These are phyloP conservation scores for Zaprionus taronus DNA, from an alignment of 1,140 invertebrate genomes.

Conservation along the genomic window DNA sequence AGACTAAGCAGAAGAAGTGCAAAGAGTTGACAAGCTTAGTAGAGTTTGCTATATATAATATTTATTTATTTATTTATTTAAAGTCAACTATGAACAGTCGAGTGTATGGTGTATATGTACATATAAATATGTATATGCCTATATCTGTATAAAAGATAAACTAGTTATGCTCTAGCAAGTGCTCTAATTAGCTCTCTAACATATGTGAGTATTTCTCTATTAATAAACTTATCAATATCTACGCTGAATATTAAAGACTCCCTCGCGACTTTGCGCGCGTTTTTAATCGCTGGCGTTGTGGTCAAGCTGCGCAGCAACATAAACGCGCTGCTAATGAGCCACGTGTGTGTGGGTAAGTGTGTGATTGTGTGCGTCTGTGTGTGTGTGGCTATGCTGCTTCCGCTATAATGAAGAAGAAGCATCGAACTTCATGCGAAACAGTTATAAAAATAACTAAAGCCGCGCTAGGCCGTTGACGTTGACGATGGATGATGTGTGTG, in stretches of 20 bases:
- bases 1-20: background rate
- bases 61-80: too few relatives aligned
- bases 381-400: constrained; percentile 66
- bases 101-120: too few relatives aligned
- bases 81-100: too few relatives aligned
- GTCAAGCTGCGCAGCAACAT: constrained; percentile 32
- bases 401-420: constrained; percentile 49
- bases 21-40: too few relatives aligned
- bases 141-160: too few relatives aligned
- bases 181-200: too few relatives aligned
- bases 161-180: too few relatives aligned
- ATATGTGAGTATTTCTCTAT: background rate
- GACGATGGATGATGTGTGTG: constrained; percentile 1
- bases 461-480: constrained; percentile 51
- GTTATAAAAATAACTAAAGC: constrained; percentile 69
- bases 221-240: background rate
- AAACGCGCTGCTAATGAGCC: constrained; percentile 45
- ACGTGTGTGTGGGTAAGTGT: constrained; percentile 35
- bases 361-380: constrained; percentile 40
- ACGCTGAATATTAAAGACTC: background rate
- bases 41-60: too few relatives aligned
- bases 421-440: constrained; percentile 70
- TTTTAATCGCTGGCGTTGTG: constrained; percentile 1
- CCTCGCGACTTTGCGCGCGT: background rate
- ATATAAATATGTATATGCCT: too few relatives aligned